Conservation (phyloP, 1,140 invertebrate species). For the Papilio dardanus region DNA sequence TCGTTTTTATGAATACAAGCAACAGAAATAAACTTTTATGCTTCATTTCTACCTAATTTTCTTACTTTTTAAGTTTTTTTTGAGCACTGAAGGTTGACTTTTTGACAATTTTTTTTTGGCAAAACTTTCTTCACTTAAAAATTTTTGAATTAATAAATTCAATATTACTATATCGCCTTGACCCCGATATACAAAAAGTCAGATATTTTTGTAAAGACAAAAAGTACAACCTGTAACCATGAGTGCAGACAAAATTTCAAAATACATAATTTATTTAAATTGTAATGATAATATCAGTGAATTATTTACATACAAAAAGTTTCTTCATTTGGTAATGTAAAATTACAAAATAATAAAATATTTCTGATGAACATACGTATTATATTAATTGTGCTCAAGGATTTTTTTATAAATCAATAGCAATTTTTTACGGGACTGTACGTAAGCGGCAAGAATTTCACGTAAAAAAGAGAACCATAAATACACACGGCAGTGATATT, state of each 20-base stretch:
- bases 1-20: too few relatives aligned
- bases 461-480: not conserved
- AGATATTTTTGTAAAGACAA: constrained; percentile 1
- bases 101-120: too few relatives aligned
- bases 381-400: too few relatives aligned
- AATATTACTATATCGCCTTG: not conserved
- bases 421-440: not conserved
- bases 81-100: too few relatives aligned
- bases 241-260: not conserved
- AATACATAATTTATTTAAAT: not conserved
- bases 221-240: not conserved
- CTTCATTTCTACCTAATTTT: too few relatives aligned
- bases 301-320: not conserved
- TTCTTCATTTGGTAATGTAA: not conserved
- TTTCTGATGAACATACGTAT: too few relatives aligned
- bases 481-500: not conserved
- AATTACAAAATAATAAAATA: too few relatives aligned
- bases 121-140: too few relatives aligned
- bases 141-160: not conserved
- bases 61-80: too few relatives aligned
- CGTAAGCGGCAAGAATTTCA: not conserved
- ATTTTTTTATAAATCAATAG: not conserved
- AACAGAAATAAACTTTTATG: too few relatives aligned
- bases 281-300: not conserved
- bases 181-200: not conserved